Conservation (phyloP, 2,888 invertebrate genomes). For the Apeira syringaria region DNA sequence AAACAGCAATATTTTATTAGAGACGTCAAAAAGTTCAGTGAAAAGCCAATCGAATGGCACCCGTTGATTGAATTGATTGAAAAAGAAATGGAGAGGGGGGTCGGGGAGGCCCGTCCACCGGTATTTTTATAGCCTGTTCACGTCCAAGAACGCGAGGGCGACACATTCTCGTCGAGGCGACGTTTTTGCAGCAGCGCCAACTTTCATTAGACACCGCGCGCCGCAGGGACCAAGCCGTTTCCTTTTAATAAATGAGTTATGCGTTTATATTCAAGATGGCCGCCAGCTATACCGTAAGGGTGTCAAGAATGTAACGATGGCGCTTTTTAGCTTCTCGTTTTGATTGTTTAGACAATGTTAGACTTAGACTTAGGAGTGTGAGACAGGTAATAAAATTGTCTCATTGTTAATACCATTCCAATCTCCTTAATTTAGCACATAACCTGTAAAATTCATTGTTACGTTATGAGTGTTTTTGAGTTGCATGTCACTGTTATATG, state of each 20-base stretch:
- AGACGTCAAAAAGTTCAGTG: slow-evolving; percentile 50
- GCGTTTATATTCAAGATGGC: slow-evolving; percentile 77
- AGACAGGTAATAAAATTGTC: no score
- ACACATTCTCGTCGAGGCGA: slow-evolving; percentile 77
- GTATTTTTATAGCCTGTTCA: slow-evolving; percentile 81
- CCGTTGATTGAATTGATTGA: slow-evolving; percentile 78
- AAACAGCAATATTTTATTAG: slow-evolving; percentile 42
- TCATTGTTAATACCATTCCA: no score
- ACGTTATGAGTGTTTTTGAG: no score
- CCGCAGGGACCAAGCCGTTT: slow-evolving; percentile 69
- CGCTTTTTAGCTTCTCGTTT: slow-evolving; percentile 37
- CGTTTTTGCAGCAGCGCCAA: slow-evolving; percentile 74
- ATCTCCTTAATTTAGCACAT: no score
- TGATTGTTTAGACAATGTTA: slow-evolving; percentile 23
- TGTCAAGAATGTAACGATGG: slow-evolving; percentile 65
- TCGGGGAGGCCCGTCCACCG: slow-evolving; percentile 57
- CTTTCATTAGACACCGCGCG: slow-evolving; percentile 77
- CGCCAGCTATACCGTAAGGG: slow-evolving; percentile 56
- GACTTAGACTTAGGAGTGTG: no score
- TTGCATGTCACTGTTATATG: no score
- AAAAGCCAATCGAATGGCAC: slow-evolving; percentile 67
- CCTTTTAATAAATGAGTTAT: slow-evolving; percentile 80
- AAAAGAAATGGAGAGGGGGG: slow-evolving; percentile 71
- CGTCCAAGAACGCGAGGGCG: slow-evolving; percentile 76
- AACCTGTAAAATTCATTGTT: no score